Base-by-base conservation (phyloP, 2,888 invertebrate species). In the Subacronicta megacephala region DNA sequence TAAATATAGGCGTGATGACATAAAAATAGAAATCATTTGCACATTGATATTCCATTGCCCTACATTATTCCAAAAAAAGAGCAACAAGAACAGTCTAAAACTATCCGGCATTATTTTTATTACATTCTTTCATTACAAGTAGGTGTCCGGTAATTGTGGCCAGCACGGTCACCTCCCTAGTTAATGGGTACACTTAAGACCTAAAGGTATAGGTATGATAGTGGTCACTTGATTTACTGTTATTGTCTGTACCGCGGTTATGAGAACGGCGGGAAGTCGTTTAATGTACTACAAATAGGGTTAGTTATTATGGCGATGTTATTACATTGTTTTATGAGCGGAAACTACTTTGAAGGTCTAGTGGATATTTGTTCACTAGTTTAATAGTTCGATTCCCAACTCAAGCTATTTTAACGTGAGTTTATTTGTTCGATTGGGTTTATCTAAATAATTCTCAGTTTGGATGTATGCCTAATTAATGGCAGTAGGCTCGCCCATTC, bases 171-270 rank as follows among this genome's bases (percentile, higher is more conserved):
- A 10, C 16, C 13, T 6, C 9, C 33, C 31, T 1, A 35, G 23
- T 31, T 47, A 62, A 67, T 56, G 35, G 35, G 10, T 35, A 17
- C 50, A 41, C 33, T 72, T 53, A 38, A n/a, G 12, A 52, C 41
- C 33, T 41, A 17, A 61, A 49, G 47, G 46, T 41, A 17, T 44
- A 62, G 56, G 52, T 60, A 60, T 37, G 54, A 62, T 57, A 54
- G 64, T 62, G 35, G 44, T 29, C 51, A 42, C 50, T 60, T 65
- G 61, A 68, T 72, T 65, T 72, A 72, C 52, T 57, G 42, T 68
- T 72, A 72, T 58, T 43, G 55, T 53, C 57, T 41, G 9, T 15
- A 20, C 61, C 40, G 42, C 13, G 55, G 59, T 44, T 51, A 46
- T 36, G 20, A 60, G 26, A 43, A n/a, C 33, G 13, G 49, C 36